Conservation (phyloP, 1,140 invertebrate genomes). For the Melitaea cinxia region DNA sequence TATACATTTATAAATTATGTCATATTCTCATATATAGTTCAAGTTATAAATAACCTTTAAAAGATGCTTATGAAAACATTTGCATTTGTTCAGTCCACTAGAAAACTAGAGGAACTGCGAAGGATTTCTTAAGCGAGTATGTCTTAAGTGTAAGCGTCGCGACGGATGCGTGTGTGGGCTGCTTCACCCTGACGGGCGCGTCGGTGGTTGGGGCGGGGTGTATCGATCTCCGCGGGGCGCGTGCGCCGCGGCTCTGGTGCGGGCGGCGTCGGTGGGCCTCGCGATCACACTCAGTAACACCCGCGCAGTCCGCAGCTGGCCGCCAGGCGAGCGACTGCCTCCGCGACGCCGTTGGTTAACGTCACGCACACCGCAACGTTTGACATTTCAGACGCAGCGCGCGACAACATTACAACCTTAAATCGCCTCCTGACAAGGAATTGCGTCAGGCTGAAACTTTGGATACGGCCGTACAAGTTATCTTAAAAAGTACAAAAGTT, state of each 20-base stretch:
- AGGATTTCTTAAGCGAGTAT: constrained; percentile 48
- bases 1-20: too few species aligned
- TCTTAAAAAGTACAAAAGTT: constrained; percentile 19
- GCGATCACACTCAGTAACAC: constrained; percentile 49
- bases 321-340: constrained; percentile 64
- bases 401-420: constrained; percentile 68
- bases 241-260: constrained; percentile 64
- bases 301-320: constrained; percentile 76
- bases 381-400: constrained; percentile 66
- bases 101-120: constrained; percentile 36
- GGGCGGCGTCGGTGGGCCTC: constrained; percentile 53
- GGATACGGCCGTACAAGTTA: constrained; percentile 51
- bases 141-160: constrained; percentile 57
- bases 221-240: constrained; percentile 77
- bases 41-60: constrained; percentile 10
- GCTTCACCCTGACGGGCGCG: constrained; percentile 48
- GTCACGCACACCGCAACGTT: constrained; percentile 51
- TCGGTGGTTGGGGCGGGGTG: constrained; percentile 69
- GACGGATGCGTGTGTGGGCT: constrained; percentile 59
- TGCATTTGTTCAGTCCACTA: constrained; percentile 34
- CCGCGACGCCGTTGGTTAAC: constrained; percentile 25
- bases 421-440: constrained; percentile 61
- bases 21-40: too few species aligned
- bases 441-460: constrained; percentile 59
- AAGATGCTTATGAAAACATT: constrained; percentile 21